These are phyloP conservation scores for Heterodera carotae DNA, from an alignment of 1,140 invertebrate species.

Conservation along the genomic window DNA sequence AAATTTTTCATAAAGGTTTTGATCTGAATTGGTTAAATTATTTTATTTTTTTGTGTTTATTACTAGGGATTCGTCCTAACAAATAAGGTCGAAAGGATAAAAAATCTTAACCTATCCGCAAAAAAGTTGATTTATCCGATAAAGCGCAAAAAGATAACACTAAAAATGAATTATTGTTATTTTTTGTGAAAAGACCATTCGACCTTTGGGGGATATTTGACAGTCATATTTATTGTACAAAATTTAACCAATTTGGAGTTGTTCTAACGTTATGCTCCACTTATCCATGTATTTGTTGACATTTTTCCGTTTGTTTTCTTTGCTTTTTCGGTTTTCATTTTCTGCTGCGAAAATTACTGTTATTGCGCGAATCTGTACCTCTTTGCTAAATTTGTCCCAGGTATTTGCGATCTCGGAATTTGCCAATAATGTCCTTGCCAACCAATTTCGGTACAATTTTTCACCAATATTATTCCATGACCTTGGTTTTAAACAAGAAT, in stretches of 20 bases:
- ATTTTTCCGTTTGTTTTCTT: not conserved
- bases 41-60: too few species aligned
- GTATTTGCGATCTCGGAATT: not conserved
- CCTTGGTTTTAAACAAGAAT: not conserved
- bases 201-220: too few species aligned
- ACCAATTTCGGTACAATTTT: not conserved
- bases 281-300: not conserved
- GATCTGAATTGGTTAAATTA: not conserved
- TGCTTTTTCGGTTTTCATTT: not conserved
- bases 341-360: not conserved
- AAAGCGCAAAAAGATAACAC: too few species aligned
- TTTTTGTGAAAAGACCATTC: too few species aligned
- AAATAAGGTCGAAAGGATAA: too few species aligned
- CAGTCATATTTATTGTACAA: too few species aligned
- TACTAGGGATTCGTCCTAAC: too few species aligned
- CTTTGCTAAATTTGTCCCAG: not conserved
- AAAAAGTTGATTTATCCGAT: too few species aligned
- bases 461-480: not conserved
- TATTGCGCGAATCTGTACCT: not conserved
- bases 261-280: not conserved
- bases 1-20: not conserved
- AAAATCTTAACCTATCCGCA: too few species aligned
- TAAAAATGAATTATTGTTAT: too few species aligned
- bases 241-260: not conserved
- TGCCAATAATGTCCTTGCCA: not conserved